Evolutionary conservation across 1,140 invertebrate genomes (phyloP), one percentile per base, ranked within the genome.

Genomic region (Lepidotrigona ventralis): DNA sequence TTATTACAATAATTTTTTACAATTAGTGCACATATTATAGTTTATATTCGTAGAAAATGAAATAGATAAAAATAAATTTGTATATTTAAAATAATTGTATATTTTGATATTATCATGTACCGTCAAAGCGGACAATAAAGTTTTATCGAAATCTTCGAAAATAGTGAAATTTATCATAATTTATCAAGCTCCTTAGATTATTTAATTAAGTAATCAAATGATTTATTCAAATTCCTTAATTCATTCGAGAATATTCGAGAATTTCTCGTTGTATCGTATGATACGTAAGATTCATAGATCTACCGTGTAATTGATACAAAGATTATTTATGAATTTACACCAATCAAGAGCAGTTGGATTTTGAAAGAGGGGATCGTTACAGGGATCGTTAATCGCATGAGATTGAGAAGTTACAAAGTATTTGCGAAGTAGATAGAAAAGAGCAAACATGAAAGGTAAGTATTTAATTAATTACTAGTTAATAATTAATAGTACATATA

Each of bases 361-460:
- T 54, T 66, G 14, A 54, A 83, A 81, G 86, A 78, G 86, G 86
- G 85, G 86, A 51, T n/a, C 21, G 12, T 39, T 29, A 51, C 72
- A 79, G 39, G 39, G 78, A 87, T 26, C 33, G 2, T 71, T 39
- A 23, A 81, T 70, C 29, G n/a, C 29, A 33, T 54, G 74, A 60
- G 54, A 53, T 29, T 33, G n/a, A 79, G 72, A 63, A 74, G 19
- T 73, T 68, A 63, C 9, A 33, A 11, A 66, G 53, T 88, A 91
- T 83, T 90, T 72, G 70, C 39, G 70, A 70, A 75, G 75, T 78
- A 75, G 60, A 77, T 80, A 53, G 72, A 85, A 72, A 60, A 82
- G 56, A 15, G 46, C 66, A 81, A 90, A 85, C 76, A 91, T 92
- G 91, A 76, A 76, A 71, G 87, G 90, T 91, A 85, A 90, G 88